Conservation (phyloP, 1,140 invertebrate species). For the Chionoecetes opilio region DNA sequence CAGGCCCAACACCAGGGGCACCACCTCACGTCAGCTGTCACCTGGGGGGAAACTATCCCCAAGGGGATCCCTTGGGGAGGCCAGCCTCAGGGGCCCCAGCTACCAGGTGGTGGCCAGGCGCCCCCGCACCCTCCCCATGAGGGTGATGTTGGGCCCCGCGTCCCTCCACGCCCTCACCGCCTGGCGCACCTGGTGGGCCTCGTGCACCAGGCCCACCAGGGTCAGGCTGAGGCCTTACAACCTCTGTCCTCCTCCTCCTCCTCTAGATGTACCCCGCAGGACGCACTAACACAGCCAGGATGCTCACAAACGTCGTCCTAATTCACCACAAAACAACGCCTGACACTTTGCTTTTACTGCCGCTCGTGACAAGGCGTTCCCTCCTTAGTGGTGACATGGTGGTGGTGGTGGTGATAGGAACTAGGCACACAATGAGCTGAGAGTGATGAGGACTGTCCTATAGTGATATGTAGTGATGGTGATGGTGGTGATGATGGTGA, state of each 20-base stretch:
- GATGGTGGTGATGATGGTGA: not conserved
- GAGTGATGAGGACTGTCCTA: not conserved
- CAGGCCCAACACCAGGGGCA: too few relatives aligned
- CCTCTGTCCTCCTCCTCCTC: not conserved
- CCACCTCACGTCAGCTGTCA: too few relatives aligned
- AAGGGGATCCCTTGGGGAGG: too few relatives aligned
- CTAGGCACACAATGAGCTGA: not conserved
- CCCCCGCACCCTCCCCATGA: not conserved
- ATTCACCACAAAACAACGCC: not conserved
- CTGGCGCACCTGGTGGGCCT: not conserved
- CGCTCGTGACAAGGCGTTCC: not conserved
- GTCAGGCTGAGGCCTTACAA: not conserved
- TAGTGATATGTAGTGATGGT: not conserved
- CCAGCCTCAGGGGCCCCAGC: too few relatives aligned
- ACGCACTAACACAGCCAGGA: not conserved
- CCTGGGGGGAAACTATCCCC: too few relatives aligned
- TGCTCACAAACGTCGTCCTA: not conserved
- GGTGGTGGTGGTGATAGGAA: not conserved
- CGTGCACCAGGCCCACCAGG: too few relatives aligned
- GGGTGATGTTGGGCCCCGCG: too few relatives aligned
- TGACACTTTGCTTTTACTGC: not conserved
- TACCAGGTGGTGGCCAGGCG: too few relatives aligned
- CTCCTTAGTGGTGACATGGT: too few relatives aligned
- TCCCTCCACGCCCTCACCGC: not conserved
- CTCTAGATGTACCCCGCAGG: not conserved